Conservation (phyloP, 2,113 vertebrate species). For the Megaceryle maxima region DNA sequence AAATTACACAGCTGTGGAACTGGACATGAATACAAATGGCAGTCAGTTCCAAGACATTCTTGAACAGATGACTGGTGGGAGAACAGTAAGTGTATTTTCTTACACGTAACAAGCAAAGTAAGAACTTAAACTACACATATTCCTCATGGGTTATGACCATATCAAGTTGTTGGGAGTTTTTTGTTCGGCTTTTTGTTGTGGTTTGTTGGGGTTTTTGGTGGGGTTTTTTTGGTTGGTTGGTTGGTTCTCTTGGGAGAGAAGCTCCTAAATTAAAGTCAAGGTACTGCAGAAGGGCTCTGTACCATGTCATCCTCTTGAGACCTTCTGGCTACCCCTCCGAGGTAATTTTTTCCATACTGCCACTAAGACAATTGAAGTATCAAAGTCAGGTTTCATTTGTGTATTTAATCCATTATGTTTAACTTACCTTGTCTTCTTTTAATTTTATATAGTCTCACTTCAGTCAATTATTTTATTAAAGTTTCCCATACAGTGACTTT, state of each 20-base stretch:
- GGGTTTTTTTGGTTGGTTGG: not conserved
- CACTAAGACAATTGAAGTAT: not conserved
- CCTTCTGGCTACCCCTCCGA: not conserved
- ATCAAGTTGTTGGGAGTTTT: not conserved
- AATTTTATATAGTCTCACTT: not conserved
- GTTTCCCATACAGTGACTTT: not conserved
- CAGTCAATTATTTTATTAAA: not conserved
- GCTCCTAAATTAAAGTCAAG: not conserved
- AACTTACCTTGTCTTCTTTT: not conserved
- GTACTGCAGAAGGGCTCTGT: not conserved
- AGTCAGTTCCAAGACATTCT: constrained; percentile 86
- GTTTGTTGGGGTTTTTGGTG: not conserved
- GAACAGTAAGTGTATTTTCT: constrained; percentile 81
- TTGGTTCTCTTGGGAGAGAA: not conserved
- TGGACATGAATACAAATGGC: constrained; percentile 86
- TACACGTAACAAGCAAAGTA: accelerated
- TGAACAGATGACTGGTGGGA: constrained; percentile 85
- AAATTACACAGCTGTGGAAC: constrained; percentile 85
- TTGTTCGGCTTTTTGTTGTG: no score
- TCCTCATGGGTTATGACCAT: not conserved
- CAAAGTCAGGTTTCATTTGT: not conserved
- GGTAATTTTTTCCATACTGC: not conserved
- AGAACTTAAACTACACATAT: accelerated
- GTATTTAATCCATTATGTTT: not conserved
- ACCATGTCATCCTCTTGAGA: not conserved